Evolutionary conservation across 2,888 invertebrate species (phyloP), one percentile per base, ranked within the genome.

Genomic region (Augochlorella aurata): DNA sequence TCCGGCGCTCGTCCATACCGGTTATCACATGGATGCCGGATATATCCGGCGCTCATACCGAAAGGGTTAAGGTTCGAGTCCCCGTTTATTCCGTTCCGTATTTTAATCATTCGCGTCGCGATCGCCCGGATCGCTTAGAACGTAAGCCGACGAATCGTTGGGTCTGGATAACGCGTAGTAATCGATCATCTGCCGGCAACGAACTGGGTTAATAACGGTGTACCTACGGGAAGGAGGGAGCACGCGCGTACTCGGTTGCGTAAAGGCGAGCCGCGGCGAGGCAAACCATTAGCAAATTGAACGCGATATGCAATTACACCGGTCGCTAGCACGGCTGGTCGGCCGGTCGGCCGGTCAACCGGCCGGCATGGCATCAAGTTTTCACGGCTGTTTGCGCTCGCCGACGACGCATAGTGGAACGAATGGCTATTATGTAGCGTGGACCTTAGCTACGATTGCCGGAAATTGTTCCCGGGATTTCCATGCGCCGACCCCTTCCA

Each of bases 241-340:
- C 66, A 76, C 79, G 83, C 83, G 45, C 79, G 77, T 82, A 16
- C 10, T 18, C 38, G 77, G 75, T 76, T 75, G 88, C 83, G 88
- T 83, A 82, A 85, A 85, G 84, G 85, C 77, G 69, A 69, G 47
- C 54, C 54, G 14, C 21, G n/a, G 63, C 52, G 52, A 54, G 47
- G 68, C 77, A 77, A 47, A 54, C 88, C 86, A 88, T 88, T 88
- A 88, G 85, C 82, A 85, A 88, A 88, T 88, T 88, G 87, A 85
- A 80, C 74, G 71, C 75, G 67, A 74, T 80, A 70, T 65, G 78
- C 85, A 76, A 87, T 87, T 81, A 84, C 65, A 65, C 66, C 47
- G 54, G 21, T 52, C 24, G 61, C 47, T 68, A 38, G 66, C 21
- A 58, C 29, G 29, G 29, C 47, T 14, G 12, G 47, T 14, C 38